phyloP scores from a whole-genome alignment of 2,113 vertebrate species.

The Aptenodytes patagonicus region DNA sequence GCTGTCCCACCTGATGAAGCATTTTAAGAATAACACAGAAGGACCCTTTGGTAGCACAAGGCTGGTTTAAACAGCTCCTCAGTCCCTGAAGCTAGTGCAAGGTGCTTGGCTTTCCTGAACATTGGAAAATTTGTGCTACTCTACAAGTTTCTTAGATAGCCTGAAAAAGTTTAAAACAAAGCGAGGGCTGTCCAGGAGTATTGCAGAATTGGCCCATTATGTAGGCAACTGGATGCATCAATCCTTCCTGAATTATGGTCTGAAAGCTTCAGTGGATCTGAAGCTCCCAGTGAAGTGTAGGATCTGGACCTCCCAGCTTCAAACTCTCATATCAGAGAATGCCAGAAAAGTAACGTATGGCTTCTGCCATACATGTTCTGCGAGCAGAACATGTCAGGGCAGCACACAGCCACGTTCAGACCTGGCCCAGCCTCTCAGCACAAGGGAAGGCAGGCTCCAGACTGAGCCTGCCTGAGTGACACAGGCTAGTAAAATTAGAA shows the following conservation, averaged over 20 bases:
- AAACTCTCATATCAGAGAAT: not conserved
- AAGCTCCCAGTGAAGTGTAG: not conserved
- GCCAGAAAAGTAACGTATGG: not conserved
- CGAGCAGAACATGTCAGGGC: rapidly evolving
- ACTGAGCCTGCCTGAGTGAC: not conserved
- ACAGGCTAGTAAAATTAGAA: not conserved
- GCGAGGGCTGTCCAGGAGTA: rapidly evolving
- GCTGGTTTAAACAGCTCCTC: not conserved
- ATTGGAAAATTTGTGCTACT: not conserved
- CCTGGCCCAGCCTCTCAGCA: not conserved
- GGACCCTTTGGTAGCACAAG: not conserved
- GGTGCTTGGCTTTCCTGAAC: not conserved
- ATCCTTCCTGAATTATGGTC: not conserved
- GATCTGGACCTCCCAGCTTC: not conserved
- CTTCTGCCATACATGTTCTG: not conserved
- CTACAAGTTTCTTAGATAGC: not conserved
- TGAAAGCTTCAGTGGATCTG: not conserved
- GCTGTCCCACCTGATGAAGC: not conserved
- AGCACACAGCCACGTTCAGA: not conserved
- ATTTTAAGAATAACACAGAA: not conserved
- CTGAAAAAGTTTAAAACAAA: not conserved
- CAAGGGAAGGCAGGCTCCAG: not conserved
- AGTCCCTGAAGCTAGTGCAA: not conserved
- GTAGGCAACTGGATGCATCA: not conserved
- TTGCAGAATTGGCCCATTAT: not conserved